Evolutionary conservation across 2,888 invertebrate genomes (phyloP), one percentile per base, ranked within the genome.

Genomic region (Mythimna vitellina): DNA sequence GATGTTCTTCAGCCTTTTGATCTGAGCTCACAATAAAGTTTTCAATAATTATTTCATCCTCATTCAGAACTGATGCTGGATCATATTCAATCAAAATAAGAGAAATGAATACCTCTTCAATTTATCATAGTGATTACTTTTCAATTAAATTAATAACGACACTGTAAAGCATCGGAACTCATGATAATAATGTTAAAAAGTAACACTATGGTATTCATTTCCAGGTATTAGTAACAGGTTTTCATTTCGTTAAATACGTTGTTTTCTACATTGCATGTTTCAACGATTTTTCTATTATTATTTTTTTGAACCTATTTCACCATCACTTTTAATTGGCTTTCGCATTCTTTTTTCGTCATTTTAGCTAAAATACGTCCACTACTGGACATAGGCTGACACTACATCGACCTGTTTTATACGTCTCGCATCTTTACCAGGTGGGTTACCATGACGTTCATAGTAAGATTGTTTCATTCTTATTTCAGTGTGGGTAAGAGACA

Each of bases 1-100:
- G 8, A 56, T 64, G 60, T 70, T 61, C 60, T 56, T 32, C 60
- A 75, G 35, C 46, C 42, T 57, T 74, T 75, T 69, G 57, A 74
- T 57, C 56, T 46, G 54, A 25, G 9, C 61, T 29, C 22, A 53
- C 22, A 67, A 61, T 54, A 57, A 12, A 65, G 53, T 70, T 70
- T 38, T 12, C 60, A 14, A 60, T 70, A 25, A 64, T 62, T 54
- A 68, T 29, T 68, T 32, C 9, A 32, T 29, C 29, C 29, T 35
- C 8, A 53, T 46, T 56, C 49, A 42, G 38, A 20, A 32, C 51
- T 49, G 32, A 38, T 32, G 8, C 14, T n/a, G 0, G 14, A n/a
- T 61, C 56, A 54, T 42, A 51, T 64, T 46, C 14, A 38, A 65
- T 60, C 62, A 25, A 32, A 22, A 65, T 63, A 46, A 69, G 8